Evolutionary conservation across 2,797 vertebrate genomes (phyloP), one percentile per base, ranked within the genome.

Genomic region (Gallirallus australis): DNA sequence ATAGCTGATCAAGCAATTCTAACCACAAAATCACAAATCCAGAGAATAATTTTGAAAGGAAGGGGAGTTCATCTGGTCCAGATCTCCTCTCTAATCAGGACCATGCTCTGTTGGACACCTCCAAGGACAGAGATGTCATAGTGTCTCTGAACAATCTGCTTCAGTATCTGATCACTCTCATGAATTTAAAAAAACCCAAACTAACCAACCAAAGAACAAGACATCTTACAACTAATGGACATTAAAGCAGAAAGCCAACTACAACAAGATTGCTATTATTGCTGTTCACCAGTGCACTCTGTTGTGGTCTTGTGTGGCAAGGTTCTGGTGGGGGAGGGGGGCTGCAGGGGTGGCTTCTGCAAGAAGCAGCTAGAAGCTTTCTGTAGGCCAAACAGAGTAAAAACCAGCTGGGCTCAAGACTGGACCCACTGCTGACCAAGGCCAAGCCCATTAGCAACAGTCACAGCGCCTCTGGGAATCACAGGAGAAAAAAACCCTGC

Each of bases 21-120:
- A 82, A 19, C 10, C 4, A 45, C 2, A 33, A 12, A 68, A 71
- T 35, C 39, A 71, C 3, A 68, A 48, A 54, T 24, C 12, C 24
- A 52, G 16, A 68, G 15, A 56, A 80, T 4, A 15, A 52, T 50
- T 91, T 71, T 86, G 35, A 86, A 82, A 70, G 6, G 7, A 82
- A 68, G 17, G 2, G 12, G 23, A 73, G 7, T 30, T 54, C 24
- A 27, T 17, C 8, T 52, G 35, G 37, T 52, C 8, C 28, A 53
- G n/a, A 1, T 4, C 0, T 2, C 8, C 27, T 69, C 45, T 48
- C 28, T 33, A 42, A 83, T 76, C 42, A 76, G 9, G 24, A 54
- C 8, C 3, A 5, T 47, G 7, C 5, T 25, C 2, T n/a, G 0
- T 27, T 47, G 7, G 66, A 33, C 7, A 61, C 6, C 3, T 61